Conservation (phyloP, 2,888 invertebrate species). For the Piscicola geometra region DNA sequence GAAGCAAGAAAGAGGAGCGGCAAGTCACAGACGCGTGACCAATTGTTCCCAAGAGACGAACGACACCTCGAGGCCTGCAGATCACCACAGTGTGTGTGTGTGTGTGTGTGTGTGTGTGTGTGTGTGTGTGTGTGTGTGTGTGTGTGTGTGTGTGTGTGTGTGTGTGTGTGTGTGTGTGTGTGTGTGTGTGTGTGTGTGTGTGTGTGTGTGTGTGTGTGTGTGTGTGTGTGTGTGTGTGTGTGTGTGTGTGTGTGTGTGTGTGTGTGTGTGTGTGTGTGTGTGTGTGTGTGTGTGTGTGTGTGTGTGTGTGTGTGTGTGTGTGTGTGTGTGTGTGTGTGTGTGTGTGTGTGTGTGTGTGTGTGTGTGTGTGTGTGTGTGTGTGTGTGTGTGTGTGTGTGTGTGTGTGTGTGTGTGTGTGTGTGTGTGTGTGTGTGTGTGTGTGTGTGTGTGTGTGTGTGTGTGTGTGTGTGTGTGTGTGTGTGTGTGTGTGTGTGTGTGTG, state of each 20-base stretch:
- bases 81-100: no score
- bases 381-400: slow-evolving; percentile 20
- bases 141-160: slow-evolving; percentile 27
- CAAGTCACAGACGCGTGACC: slow-evolving; percentile 29
- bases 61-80: no score
- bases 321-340: slow-evolving; percentile 34
- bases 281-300: slow-evolving; percentile 24
- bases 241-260: slow-evolving; percentile 22
- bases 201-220: no score
- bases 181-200: slow-evolving; percentile 20
- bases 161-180: slow-evolving; percentile 33
- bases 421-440: slow-evolving; percentile 12
- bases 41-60: slow-evolving; percentile 30
- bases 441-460: slow-evolving; percentile 19
- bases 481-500: slow-evolving; percentile 19
- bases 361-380: slow-evolving; percentile 15
- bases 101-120: background rate
- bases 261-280: slow-evolving; percentile 23
- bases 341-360: slow-evolving; percentile 1
- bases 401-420: slow-evolving; percentile 11
- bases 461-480: slow-evolving; percentile 19
- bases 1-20: slow-evolving; percentile 1
- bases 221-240: slow-evolving; percentile 14
- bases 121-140: slow-evolving; percentile 1
- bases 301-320: slow-evolving; percentile 34